phyloP scores from a whole-genome alignment of 2,888 invertebrate genomes.

The Campoplex nolae region DNA sequence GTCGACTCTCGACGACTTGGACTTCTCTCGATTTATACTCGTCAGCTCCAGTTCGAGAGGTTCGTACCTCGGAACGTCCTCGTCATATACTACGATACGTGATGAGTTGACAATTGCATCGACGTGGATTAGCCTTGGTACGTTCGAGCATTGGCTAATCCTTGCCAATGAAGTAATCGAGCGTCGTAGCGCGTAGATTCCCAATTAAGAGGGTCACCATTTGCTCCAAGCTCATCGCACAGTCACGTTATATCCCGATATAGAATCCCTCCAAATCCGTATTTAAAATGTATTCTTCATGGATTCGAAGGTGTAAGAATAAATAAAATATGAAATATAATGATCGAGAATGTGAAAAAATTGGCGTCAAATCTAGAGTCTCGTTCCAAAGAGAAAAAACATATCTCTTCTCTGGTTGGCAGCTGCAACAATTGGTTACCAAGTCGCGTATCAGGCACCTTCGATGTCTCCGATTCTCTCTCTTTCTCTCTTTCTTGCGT shows the following conservation, averaged over 20 bases:
- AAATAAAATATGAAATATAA: slow-evolving; percentile 5
- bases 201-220: slow-evolving; percentile 61
- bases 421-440: slow-evolving; percentile 71
- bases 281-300: too few species aligned
- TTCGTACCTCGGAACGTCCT: slow-evolving; percentile 25
- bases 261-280: neutral
- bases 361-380: slow-evolving; percentile 23
- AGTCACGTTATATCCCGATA: neutral
- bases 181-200: slow-evolving; percentile 22
- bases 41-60: neutral
- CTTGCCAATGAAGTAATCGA: slow-evolving; percentile 55
- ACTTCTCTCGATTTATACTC: neutral
- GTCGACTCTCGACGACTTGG: neutral
- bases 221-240: neutral
- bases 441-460: slow-evolving; percentile 72
- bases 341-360: neutral
- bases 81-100: slow-evolving; percentile 48
- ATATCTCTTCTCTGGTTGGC: slow-evolving; percentile 62
- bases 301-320: neutral
- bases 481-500: slow-evolving; percentile 38
- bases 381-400: slow-evolving; percentile 13
- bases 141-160: slow-evolving; percentile 55
- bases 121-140: slow-evolving; percentile 17
- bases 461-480: slow-evolving; percentile 67
- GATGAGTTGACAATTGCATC: slow-evolving; percentile 48